Percentiles rank a stretch among this genome's conserved stretches.
Evolutionary conservation across 2,113 vertebrate species (phyloP).

Genomic region (Collichthys lucidus): DNA sequence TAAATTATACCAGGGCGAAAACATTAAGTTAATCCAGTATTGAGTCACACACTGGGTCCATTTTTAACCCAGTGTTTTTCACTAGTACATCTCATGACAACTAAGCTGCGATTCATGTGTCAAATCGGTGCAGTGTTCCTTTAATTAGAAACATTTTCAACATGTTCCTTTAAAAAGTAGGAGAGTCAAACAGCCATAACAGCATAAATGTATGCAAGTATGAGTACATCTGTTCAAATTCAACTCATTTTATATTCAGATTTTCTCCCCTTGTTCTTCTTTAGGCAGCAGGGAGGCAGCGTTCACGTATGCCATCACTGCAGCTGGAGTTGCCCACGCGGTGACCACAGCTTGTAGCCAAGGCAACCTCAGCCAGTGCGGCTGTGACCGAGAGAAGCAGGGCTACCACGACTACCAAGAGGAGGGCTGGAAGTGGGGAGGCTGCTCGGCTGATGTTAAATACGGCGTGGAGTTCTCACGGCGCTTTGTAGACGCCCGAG

Average conservation of each 20-base stretch:
- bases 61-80: too few species aligned
- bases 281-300: conserved; percentile 97
- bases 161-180: background rate
- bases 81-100: background rate
- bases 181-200: background rate
- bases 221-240: background rate
- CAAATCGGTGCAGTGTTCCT: background rate
- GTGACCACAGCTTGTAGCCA: conserved; percentile 97
- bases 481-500: conserved; percentile 96
- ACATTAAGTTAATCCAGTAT: too few species aligned
- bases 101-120: background rate
- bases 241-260: background rate
- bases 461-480: conserved; percentile 98
- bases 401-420: conserved; percentile 94
- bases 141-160: background rate
- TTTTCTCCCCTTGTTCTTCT: conserved; percentile 65
- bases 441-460: conserved; percentile 96
- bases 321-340: conserved; percentile 95
- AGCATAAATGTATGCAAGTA: background rate
- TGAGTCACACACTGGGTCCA: too few species aligned
- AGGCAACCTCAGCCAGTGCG: conserved; percentile 98
- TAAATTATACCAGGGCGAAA: too few species aligned
- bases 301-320: conserved; percentile 97
- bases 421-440: conserved; percentile 99
- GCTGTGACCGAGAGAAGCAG: conserved; percentile 98